Percentiles rank a stretch among this genome's conserved stretches.
Conservation (phyloP, 2,113 vertebrate genomes). For the Atractosteus spatula region DNA sequence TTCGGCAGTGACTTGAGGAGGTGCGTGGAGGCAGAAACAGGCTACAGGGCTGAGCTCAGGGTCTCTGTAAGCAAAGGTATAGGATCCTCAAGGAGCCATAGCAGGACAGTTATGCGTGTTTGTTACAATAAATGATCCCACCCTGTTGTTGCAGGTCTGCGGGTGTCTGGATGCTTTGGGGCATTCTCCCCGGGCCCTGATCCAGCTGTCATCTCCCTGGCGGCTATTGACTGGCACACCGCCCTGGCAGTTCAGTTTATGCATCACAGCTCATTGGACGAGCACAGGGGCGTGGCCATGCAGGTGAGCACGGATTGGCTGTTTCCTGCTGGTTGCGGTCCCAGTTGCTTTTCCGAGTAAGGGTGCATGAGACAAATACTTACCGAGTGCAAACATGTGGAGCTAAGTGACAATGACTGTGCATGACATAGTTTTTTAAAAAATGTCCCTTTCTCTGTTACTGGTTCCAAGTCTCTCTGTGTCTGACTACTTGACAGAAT, state of each 20-base stretch:
- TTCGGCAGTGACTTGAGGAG: conserved; percentile 54
- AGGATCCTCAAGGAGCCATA: too few relatives aligned
- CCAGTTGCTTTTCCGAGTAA: too few relatives aligned
- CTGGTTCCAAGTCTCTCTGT: not conserved
- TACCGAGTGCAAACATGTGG: too few relatives aligned
- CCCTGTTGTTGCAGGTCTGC: conserved; percentile 51
- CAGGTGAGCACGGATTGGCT: conserved; percentile 47
- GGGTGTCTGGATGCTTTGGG: conserved; percentile 65
- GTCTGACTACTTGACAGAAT: not conserved
- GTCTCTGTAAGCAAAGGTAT: conserved; percentile 67
- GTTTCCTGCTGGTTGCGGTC: too few relatives aligned
- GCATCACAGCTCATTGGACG: conserved; percentile 59
- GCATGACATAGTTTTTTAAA: too few relatives aligned
- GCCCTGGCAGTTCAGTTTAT: conserved; percentile 61
- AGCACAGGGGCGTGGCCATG: conserved; percentile 53
- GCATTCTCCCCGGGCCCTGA: conserved; percentile 44
- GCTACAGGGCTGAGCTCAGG: conserved; percentile 60
- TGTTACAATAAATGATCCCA: not conserved
- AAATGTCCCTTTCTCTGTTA: too few relatives aligned
- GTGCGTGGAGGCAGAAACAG: conserved; percentile 43
- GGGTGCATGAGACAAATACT: too few relatives aligned
- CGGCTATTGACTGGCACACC: conserved; percentile 54
- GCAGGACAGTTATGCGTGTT: conserved; percentile 2
- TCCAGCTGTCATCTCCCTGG: conserved; percentile 54
- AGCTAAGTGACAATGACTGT: too few relatives aligned